A percentile compares a stretch with the other conserved stretches of the same genome.
These are phyloP conservation scores for Heterotilapia buettikoferi DNA, from an alignment of 2,113 vertebrate species.

Conservation along the genomic window DNA sequence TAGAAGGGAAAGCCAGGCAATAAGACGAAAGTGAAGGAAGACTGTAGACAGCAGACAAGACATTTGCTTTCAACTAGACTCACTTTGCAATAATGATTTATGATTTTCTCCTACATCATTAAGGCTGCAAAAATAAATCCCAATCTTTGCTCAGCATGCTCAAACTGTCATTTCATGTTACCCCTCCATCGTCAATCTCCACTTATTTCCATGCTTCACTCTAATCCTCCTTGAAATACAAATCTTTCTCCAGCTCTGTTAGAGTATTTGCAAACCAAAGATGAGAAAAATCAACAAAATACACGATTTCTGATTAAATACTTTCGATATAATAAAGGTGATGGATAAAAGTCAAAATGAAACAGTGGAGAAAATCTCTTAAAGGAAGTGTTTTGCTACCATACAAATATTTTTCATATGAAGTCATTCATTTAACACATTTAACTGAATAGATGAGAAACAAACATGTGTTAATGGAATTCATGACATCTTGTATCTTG, in stretches of 20 bases:
- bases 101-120: neutral
- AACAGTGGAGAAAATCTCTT: neutral
- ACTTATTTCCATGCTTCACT: neutral
- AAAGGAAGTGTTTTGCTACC: neutral
- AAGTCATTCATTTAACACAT: neutral
- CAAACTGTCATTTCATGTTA: neutral
- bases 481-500: neutral
- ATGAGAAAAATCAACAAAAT: neutral
- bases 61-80: neutral
- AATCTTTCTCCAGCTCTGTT: neutral
- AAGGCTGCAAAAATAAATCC: neutral
- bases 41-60: constrained; percentile 11
- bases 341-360: neutral
- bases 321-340: neutral
- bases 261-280: neutral
- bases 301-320: neutral
- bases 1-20: constrained; percentile 32
- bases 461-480: neutral
- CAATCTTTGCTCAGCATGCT: neutral
- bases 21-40: constrained; percentile 30
- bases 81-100: neutral
- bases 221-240: neutral
- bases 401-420: neutral
- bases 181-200: neutral
- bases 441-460: constrained; percentile 23